Conservation (phyloP, 1,140 invertebrate genomes). For the Caenorhabditis latens region DNA sequence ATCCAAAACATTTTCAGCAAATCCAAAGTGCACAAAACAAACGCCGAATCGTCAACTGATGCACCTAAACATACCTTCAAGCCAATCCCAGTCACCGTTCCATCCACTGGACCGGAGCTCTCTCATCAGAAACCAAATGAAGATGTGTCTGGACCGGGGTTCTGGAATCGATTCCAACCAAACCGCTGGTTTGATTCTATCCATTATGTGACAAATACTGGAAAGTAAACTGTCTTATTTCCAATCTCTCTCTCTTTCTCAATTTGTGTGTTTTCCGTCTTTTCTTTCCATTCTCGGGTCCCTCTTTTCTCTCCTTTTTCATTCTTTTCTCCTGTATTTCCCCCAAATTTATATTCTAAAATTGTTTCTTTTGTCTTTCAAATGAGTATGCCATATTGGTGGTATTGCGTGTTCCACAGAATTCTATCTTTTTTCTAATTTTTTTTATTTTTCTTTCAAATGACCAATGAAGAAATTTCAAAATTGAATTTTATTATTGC, state of each 20-base stretch:
- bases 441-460: neutral
- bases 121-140: constrained; percentile 61
- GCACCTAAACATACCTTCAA: constrained; percentile 69
- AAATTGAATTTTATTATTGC: neutral
- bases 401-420: constrained; percentile 14
- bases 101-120: constrained; percentile 56
- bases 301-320: neutral
- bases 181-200: constrained; percentile 68
- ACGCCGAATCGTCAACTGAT: constrained; percentile 23
- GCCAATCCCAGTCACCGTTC: constrained; percentile 66
- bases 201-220: constrained; percentile 48
- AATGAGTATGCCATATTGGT: constrained; percentile 49
- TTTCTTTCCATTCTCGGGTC: constrained; percentile 53
- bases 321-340: neutral
- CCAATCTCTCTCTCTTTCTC: neutral
- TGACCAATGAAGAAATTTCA: constrained; percentile 19
- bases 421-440: constrained; percentile 9
- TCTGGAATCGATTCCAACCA: constrained; percentile 74
- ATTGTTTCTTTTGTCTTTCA: neutral
- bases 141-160: constrained; percentile 60
- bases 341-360: neutral
- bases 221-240: constrained; percentile 5
- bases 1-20: constrained; percentile 41
- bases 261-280: neutral
- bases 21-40: constrained; percentile 53